Conservation (phyloP, 2,888 invertebrate species). For the Thymelicus sylvestris region DNA sequence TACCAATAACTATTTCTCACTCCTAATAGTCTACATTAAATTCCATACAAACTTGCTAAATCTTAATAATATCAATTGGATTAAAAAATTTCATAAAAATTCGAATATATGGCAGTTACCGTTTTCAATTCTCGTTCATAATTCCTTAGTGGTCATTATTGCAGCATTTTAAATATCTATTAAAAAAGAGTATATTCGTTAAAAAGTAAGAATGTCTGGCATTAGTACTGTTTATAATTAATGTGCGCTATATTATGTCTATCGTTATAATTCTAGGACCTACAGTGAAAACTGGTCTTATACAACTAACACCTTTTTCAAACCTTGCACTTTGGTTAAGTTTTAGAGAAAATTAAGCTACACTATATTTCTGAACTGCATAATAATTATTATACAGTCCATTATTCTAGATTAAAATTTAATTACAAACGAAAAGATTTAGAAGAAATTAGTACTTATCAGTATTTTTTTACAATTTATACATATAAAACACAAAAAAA, state of each 20-base stretch:
- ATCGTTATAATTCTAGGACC: slow-evolving; percentile 51
- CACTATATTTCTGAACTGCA: no score
- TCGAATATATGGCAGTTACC: slow-evolving; percentile 76
- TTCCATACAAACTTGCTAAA: slow-evolving; percentile 49
- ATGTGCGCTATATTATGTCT: slow-evolving; percentile 58
- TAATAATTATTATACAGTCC: no score
- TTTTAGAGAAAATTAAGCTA: no score
- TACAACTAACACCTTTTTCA: neutral
- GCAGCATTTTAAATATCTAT: slow-evolving; percentile 34
- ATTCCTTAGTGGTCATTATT: slow-evolving; percentile 39
- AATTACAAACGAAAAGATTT: no score
- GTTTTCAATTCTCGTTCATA: slow-evolving; percentile 49
- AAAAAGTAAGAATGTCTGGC: slow-evolving; percentile 39
- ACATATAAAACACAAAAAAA: no score
- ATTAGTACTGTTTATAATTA: slow-evolving; percentile 41
- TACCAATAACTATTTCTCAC: slow-evolving; percentile 30
- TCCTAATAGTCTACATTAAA: slow-evolving; percentile 46
- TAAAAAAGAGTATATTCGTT: slow-evolving; percentile 42
- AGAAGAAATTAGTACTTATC: no score
- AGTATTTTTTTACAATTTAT: no score
- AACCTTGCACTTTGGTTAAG: no score
- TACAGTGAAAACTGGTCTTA: slow-evolving; percentile 25
- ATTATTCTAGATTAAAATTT: no score
- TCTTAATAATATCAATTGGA: slow-evolving; percentile 41
- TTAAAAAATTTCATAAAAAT: slow-evolving; percentile 67